Evolutionary conservation across 2,797 vertebrate genomes (phyloP), one percentile per base, ranked within the genome.

Genomic region (Lates japonicus): DNA sequence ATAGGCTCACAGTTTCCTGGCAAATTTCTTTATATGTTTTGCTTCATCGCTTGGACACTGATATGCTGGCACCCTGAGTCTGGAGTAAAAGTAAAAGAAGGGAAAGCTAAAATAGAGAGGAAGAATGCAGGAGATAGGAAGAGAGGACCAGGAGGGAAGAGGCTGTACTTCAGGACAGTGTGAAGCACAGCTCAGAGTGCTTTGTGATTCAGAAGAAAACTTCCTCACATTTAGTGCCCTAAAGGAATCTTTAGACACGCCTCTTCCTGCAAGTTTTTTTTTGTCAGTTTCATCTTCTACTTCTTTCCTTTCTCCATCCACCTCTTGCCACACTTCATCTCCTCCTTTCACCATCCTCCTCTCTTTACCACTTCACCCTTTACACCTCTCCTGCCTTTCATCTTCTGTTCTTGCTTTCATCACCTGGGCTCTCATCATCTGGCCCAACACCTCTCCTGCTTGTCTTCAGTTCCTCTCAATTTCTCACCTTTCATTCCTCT

Each of bases 231-330:
- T 60, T 29, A 41, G 52, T 46, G 42, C 62, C 80, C 57, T 37
- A 10, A 64, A 78, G 52, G 54, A 70, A 67, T 61, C 74, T 81
- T 67, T 33, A 63, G n/a, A 52, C 41, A 52, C 13, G 48, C 33
- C 52, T 70, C n/a, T 71, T 59, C 41, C 64, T 64, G n/a, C 49
- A 39, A 68, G 65, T 65, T 74, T 64, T 31, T 20, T 60, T n/a
- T n/a, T 29, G 1, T 29, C 25, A 29, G 25, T n/a, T 13, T 29
- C 39, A 59, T 67, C 48, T 52, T 52, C 4, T 7, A 35, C 59
- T 44, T 41, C 57, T 1, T 46, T 29, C 25, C 25, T 29, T n/a
- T n/a, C 25, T 29, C 25, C 25, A 29, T 29, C 25, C 25, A 29
- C 25, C 25, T 29, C 25, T 29, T 29, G 25, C 25, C 25, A 2